A percentile compares a stretch with the other conserved stretches of the same genome.
phyloP scores from a whole-genome alignment of 2,113 vertebrate genomes.

The Oostethus manadensis region DNA sequence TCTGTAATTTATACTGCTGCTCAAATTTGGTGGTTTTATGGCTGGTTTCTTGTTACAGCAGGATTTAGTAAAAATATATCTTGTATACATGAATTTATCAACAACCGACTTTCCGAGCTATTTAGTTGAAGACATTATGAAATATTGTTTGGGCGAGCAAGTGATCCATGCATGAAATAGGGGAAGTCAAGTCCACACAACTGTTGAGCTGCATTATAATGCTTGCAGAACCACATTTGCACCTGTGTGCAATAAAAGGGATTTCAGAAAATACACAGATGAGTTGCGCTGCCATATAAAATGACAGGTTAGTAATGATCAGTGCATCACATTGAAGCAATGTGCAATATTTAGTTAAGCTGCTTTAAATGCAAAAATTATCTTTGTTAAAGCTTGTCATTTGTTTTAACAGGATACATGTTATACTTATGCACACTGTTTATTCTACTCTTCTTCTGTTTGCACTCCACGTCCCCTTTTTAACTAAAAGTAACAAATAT shows the following conservation, averaged over 20 bases:
- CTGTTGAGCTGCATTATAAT: slow-evolving; percentile 10
- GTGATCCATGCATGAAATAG: slow-evolving; percentile 14
- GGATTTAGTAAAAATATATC: slow-evolving; percentile 28
- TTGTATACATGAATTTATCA: slow-evolving; percentile 34
- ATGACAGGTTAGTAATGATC: too few species aligned
- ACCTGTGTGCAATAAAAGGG: slow-evolving; percentile 5
- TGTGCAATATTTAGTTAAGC: too few species aligned
- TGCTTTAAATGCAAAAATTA: too few species aligned
- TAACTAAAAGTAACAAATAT: slow-evolving; percentile 12
- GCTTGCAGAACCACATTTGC: not conserved
- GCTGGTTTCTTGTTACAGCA: slow-evolving; percentile 32
- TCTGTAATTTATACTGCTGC: slow-evolving; percentile 40
- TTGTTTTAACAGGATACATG: too few species aligned
- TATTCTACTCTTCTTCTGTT: slow-evolving; percentile 16
- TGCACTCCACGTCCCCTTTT: slow-evolving; percentile 22
- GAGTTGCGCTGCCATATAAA: too few species aligned
- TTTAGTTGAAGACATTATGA: slow-evolving; percentile 4
- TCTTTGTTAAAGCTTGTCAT: too few species aligned
- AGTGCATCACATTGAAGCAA: too few species aligned
- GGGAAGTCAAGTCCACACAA: not conserved
- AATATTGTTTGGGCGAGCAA: slow-evolving; percentile 23
- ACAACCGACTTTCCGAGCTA: slow-evolving; percentile 17
- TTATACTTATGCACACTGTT: too few species aligned
- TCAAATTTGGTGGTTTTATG: slow-evolving; percentile 37
- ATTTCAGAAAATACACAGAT: too few species aligned